phyloP scores from a whole-genome alignment of 2,113 vertebrate genomes.

The Dasyprocta punctata region DNA sequence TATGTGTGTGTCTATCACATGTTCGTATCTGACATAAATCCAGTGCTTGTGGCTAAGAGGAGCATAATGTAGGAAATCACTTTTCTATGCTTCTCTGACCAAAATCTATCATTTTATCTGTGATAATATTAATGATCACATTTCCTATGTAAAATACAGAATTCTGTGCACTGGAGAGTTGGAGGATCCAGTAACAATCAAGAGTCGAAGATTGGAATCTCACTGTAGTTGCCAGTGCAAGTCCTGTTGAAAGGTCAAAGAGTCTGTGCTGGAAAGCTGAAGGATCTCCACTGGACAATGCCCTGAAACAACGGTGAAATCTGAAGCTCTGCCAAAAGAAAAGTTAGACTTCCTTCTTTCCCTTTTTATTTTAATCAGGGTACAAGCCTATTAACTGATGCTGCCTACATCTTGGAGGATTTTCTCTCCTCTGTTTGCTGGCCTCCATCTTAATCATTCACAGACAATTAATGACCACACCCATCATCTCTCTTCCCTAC shows the following conservation, averaged over 20 bases:
- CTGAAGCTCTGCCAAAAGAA: neutral
- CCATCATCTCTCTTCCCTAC: neutral
- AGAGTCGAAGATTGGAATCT: neutral
- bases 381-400: neutral
- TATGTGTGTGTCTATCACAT: no score
- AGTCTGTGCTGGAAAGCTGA: neutral
- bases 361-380: neutral
- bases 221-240: neutral
- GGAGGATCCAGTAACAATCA: neutral
- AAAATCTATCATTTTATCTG: neutral
- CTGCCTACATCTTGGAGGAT: neutral
- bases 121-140: neutral
- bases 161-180: neutral
- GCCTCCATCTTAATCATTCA: neutral
- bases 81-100: neutral
- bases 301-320: neutral
- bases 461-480: neutral
- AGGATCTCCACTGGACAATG: neutral
- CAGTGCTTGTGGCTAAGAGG: neutral
- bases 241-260: neutral
- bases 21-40: neutral
- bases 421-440: neutral
- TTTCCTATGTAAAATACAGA: slow-evolving; percentile 12
- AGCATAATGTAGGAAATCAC: neutral
- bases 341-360: neutral